A percentile compares a stretch with the other conserved stretches of the same genome.
phyloP scores from a whole-genome alignment of 64 coral and sea anemone genomes.

The Orbicella faveolata region DNA sequence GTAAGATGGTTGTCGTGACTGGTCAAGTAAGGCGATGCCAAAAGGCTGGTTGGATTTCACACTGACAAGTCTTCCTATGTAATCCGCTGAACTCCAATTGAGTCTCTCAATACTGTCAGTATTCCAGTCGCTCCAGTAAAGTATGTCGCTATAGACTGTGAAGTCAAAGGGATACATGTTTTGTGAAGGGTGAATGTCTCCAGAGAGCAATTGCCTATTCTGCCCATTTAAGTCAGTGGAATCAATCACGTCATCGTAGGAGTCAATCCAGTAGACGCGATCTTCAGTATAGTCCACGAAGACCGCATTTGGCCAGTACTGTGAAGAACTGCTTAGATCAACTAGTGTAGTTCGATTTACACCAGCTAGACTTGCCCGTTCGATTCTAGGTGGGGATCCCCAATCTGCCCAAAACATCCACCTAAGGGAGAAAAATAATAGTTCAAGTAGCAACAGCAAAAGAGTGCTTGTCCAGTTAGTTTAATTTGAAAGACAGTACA shows the following conservation, averaged over 20 bases:
- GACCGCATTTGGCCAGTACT: slow-evolving; percentile 24
- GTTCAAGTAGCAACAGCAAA: neutral
- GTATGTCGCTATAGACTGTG: slow-evolving; percentile 8
- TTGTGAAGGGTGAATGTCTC: neutral
- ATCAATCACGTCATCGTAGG: neutral
- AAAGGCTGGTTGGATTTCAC: neutral
- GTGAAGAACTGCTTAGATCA: neutral
- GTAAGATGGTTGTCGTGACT: slow-evolving; percentile 11
- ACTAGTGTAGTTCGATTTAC: slow-evolving; percentile 17
- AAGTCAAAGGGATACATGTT: slow-evolving; percentile 43
- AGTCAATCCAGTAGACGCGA: slow-evolving; percentile 32
- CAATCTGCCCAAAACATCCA: slow-evolving; percentile 48
- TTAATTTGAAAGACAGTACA: too few relatives aligned
- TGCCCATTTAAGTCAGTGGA: slow-evolving; percentile 37
- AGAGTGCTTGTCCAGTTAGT: neutral
- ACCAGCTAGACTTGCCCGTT: slow-evolving; percentile 23
- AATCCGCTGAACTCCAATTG: slow-evolving; percentile 7
- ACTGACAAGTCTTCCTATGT: neutral
- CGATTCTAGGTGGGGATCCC: slow-evolving; percentile 24
- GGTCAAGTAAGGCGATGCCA: slow-evolving; percentile 20
- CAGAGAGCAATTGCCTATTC: neutral
- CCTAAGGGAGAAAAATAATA: neutral
- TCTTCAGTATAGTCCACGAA: slow-evolving; percentile 34
- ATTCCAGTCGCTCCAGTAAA: slow-evolving; percentile 51
- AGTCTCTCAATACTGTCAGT: slow-evolving; percentile 30